These are phyloP conservation scores for Sicus ferrugineus DNA, from an alignment of 2,888 invertebrate species.

Conservation along the genomic window DNA sequence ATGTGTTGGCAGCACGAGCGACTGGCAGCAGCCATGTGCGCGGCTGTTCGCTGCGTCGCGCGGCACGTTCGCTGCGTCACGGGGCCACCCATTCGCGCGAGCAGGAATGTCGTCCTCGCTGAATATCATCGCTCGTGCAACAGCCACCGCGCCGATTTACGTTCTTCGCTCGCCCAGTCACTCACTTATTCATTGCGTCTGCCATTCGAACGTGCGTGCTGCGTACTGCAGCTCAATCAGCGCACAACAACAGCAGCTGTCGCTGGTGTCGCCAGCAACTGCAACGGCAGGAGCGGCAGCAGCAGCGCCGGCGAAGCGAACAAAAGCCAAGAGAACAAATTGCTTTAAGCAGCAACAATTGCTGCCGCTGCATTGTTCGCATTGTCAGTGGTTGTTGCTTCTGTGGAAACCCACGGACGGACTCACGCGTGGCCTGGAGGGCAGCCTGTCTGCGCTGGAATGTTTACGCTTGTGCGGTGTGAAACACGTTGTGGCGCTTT, in stretches of 20 bases:
- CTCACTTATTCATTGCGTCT: neutral
- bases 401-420: neutral
- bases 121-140: neutral
- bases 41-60: neutral
- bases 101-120: neutral
- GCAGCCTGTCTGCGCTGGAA: neutral
- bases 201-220: neutral
- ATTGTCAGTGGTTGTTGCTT: neutral
- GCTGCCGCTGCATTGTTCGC: slow-evolving; percentile 1
- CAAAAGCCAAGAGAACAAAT: slow-evolving; percentile 9
- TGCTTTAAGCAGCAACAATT: slow-evolving; percentile 15
- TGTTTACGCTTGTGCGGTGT: neutral
- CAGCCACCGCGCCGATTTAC: neutral
- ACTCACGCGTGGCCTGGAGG: slow-evolving; percentile 6
- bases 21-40: neutral
- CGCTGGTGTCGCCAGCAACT: slow-evolving; percentile 14
- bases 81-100: neutral
- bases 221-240: slow-evolving; percentile 3
- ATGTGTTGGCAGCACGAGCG: neutral
- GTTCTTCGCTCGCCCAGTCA: neutral
- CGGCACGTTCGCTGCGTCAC: neutral
- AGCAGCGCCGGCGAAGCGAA: slow-evolving; percentile 6
- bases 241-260: slow-evolving; percentile 4
- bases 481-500: neutral
- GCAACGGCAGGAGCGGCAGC: slow-evolving; percentile 6